phyloP scores from a whole-genome alignment of 2,797 vertebrate species.

The Gallirallus australis region DNA sequence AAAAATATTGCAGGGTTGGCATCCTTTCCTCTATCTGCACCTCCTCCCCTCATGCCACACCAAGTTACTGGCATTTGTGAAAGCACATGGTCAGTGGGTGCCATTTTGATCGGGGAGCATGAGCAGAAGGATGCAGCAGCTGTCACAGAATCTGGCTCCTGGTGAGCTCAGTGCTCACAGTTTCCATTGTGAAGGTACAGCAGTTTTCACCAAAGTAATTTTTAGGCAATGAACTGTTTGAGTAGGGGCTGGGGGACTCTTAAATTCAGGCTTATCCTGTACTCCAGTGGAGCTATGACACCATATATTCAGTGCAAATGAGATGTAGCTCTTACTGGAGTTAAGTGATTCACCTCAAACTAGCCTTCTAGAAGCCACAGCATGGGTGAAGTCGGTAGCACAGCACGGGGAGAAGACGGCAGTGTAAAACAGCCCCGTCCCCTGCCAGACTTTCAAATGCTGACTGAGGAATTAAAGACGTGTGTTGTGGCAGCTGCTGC shows the following conservation, averaged over 20 bases:
- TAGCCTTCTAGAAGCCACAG: neutral
- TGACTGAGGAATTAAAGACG: neutral
- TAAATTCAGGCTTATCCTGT: neutral
- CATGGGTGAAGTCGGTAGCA: neutral
- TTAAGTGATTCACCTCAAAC: neutral
- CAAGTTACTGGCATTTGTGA: neutral
- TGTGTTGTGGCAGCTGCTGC: neutral
- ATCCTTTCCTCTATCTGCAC: neutral
- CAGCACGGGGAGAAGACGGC: neutral
- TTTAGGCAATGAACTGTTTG: neutral
- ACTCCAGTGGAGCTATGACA: neutral
- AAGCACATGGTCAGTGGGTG: neutral
- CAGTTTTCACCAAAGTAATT: neutral
- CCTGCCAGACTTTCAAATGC: neutral
- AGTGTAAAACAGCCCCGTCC: neutral
- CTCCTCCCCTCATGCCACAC: neutral
- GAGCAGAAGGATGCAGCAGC: neutral
- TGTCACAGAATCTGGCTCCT: neutral
- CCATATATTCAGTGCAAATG: neutral
- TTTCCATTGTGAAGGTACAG: neutral
- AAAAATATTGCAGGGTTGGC: neutral
- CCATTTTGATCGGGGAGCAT: neutral
- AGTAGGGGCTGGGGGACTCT: neutral
- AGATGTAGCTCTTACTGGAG: neutral
- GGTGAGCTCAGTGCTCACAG: neutral